Conservation (phyloP, 2,797 vertebrate species). For the Rhinogobio ventralis region DNA sequence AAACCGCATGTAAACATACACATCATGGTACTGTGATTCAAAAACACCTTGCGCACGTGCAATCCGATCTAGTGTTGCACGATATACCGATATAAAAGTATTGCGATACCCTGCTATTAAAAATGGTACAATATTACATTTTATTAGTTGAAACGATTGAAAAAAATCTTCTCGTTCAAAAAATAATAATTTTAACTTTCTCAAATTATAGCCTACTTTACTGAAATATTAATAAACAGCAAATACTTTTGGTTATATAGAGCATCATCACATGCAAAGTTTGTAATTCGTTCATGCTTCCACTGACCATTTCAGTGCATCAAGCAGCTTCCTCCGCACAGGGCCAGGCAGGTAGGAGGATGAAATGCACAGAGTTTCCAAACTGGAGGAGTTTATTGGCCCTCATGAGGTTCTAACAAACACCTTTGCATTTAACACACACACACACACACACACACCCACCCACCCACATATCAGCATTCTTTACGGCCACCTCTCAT, state of each 20-base stretch:
- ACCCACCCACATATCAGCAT: neutral
- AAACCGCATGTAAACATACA: neutral
- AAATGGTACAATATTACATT: no score
- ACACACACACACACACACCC: neutral
- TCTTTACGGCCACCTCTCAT: neutral
- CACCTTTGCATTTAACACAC: constrained; percentile 29
- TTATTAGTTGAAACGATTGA: no score
- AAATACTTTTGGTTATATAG: neutral
- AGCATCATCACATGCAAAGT: neutral
- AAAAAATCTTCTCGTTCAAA: no score
- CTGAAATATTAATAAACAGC: neutral
- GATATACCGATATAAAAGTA: no score
- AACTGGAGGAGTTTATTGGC: constrained; percentile 33
- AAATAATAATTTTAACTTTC: no score
- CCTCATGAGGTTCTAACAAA: neutral
- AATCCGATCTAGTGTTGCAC: no score
- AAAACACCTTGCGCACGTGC: no score
- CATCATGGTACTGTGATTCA: neutral
- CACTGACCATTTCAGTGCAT: neutral
- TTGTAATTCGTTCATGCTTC: neutral
- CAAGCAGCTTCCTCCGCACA: constrained; percentile 27
- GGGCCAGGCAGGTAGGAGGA: constrained; percentile 21
- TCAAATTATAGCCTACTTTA: neutral
- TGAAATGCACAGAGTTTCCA: constrained; percentile 13
- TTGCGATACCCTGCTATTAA: no score